Evolutionary conservation across 2,888 invertebrate species (phyloP), one percentile per base, ranked within the genome.

Genomic region (Cephus runcator): DNA sequence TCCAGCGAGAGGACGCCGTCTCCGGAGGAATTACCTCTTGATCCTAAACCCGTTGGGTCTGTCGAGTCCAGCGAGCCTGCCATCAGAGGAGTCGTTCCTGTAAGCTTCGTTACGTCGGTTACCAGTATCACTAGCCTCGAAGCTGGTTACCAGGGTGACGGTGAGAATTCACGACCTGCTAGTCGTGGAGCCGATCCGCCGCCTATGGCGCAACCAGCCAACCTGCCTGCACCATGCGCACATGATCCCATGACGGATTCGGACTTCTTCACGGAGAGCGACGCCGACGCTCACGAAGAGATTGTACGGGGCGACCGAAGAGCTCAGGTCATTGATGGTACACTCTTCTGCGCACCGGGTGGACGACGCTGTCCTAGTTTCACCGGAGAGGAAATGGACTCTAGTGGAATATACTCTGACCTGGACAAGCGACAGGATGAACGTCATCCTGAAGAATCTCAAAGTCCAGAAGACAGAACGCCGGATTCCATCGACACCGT

Each of bases 91-190:
- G 73, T 71, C 1, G 78, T 88, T 75, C 88, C 90, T 2, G 82
- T 86, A 85, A 96, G 96, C 90, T 96, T 97, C 87, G 95, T 97
- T 33, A 97, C 96, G 3, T 97, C 97, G 88, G 96, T 97, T 31
- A 97, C 97, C n/a, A 97, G 97, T 89, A 97, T 97, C 81, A 96
- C 97, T 36, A 98, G 98, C 91, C 93, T 97, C 83, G 98, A 98
- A 91, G 96, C 96, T n/a, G 98, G 98, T 71, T 98, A 98, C 92
- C 98, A 97, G 92, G 98, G 98, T 12, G 97, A 97, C 92, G 97
- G 97, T 9, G 97, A 97, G 92, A 96, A 96, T 94, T 97, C 97
- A 34, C 93, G 97, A 80, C 97, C 97, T 0, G 97, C 96, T 0
- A 97, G 97, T 85, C 94, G 97, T 82, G 95, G 95, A 75, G 95